Evolutionary conservation across 30 jellyfish, hydroid and myxozoan genomes (phyloP).

Genomic region (Nemopilema nomurai): DNA sequence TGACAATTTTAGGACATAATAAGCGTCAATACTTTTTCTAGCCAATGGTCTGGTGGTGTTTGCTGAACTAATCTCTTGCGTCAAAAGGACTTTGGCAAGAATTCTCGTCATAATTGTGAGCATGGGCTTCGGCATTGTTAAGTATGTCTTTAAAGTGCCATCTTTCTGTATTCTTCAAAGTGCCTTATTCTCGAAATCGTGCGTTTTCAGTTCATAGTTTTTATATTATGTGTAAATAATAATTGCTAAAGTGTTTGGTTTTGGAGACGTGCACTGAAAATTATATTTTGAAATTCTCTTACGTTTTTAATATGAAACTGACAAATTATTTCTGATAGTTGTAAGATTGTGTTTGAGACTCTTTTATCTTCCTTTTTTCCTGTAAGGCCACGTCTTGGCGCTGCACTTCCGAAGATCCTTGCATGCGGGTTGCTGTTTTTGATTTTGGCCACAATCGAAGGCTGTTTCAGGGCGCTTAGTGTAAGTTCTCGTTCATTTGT

Average conservation of each 20-base stretch:
- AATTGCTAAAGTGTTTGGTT: too few species aligned
- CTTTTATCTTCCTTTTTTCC: not conserved
- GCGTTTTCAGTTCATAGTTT: too few species aligned
- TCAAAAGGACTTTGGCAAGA: conserved; percentile 84
- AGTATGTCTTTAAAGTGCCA: conserved; percentile 41
- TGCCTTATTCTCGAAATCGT: too few species aligned
- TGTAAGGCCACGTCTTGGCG: conserved; percentile 92
- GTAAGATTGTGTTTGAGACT: too few species aligned
- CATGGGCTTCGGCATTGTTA: conserved; percentile 93
- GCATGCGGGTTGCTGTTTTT: conserved; percentile 81
- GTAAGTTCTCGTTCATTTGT: too few species aligned
- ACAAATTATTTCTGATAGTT: too few species aligned
- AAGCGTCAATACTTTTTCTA: not conserved
- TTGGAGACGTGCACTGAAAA: too few species aligned
- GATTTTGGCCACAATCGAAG: conserved; percentile 82
- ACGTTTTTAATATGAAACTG: too few species aligned
- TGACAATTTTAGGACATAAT: not conserved
- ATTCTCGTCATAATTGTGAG: conserved; percentile 91
- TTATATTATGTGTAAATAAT: too few species aligned
- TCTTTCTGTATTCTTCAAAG: not conserved
- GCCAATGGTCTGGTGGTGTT: conserved; percentile 80
- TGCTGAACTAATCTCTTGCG: conserved; percentile 84
- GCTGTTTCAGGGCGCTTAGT: conserved; percentile 86
- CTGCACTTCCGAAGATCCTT: conserved; percentile 81
- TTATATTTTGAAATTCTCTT: too few species aligned